Evolutionary conservation across 2,113 vertebrate species (phyloP).

Genomic region (Callipepla squamata): DNA sequence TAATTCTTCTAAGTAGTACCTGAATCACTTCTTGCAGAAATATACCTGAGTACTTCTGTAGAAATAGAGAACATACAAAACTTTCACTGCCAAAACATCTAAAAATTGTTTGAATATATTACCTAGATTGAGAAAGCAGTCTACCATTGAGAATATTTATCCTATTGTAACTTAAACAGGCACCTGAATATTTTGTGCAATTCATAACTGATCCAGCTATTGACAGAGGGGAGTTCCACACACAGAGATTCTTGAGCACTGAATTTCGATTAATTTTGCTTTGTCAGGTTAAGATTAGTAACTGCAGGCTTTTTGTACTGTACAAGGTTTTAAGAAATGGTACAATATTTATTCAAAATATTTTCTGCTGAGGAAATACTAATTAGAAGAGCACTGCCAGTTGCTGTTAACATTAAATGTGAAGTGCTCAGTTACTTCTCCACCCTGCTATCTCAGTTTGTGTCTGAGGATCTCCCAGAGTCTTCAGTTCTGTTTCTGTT

Average conservation of each 20-base stretch:
- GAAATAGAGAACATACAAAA: conserved; percentile 41
- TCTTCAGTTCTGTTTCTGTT: neutral
- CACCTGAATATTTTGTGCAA: conserved; percentile 32
- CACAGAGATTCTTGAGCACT: neutral
- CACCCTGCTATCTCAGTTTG: neutral
- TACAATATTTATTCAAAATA: conserved; percentile 17
- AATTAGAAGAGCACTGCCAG: neutral
- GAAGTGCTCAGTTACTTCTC: neutral
- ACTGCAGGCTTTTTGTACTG: neutral
- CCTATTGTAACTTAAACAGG: conserved; percentile 50
- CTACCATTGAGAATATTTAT: conserved; percentile 67
- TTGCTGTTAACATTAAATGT: neutral
- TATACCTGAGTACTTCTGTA: neutral
- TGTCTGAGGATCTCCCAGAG: neutral
- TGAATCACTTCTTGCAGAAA: neutral
- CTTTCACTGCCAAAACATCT: conserved; percentile 47
- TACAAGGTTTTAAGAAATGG: neutral
- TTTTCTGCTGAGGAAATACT: neutral
- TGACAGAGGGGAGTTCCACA: neutral
- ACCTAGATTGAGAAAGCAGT: conserved; percentile 45
- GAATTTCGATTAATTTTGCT: conserved; percentile 3
- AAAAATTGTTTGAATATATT: conserved; percentile 52
- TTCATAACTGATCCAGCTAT: neutral
- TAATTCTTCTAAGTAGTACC: neutral
- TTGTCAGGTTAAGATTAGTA: neutral